Conservation (phyloP, 2,113 vertebrate genomes). For the Leptobrachium ailaonicum region DNA sequence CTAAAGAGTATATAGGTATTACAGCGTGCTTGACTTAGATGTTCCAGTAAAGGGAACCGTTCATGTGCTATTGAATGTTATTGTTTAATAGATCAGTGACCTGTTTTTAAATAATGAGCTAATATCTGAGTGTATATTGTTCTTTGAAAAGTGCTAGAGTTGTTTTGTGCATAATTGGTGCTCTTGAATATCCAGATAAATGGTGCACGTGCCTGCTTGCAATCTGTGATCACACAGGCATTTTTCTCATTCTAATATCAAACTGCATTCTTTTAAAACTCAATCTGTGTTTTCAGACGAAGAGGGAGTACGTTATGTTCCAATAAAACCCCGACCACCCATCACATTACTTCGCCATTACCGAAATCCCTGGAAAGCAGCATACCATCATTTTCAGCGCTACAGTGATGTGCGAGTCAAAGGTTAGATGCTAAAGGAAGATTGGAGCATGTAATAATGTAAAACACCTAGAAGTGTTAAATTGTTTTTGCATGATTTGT, state of each 20-base stretch:
- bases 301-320: slow-evolving; percentile 95
- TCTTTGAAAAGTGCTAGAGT: too few relatives aligned
- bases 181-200: too few relatives aligned
- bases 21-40: background rate
- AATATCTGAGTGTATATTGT: too few relatives aligned
- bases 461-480: background rate
- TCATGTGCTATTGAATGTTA: too few relatives aligned
- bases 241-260: too few relatives aligned
- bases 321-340: slow-evolving; percentile 85
- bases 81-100: too few relatives aligned
- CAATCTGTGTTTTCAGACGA: slow-evolving; percentile 74
- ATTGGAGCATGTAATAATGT: background rate
- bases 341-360: slow-evolving; percentile 94
- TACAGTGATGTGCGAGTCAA: slow-evolving; percentile 95
- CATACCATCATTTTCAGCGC: slow-evolving; percentile 97
- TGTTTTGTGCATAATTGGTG: too few relatives aligned
- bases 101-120: too few relatives aligned
- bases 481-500: background rate
- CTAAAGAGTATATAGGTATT: slow-evolving; percentile 94
- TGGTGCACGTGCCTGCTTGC: too few relatives aligned
- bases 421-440: slow-evolving; percentile 69
- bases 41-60: too few relatives aligned
- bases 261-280: too few relatives aligned
- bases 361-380: slow-evolving; percentile 97
- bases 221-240: too few relatives aligned